Percentiles rank a stretch among this genome's conserved stretches.
These are phyloP conservation scores for Cataglyphis cursor DNA, from an alignment of 2,888 invertebrate genomes.

Conservation along the genomic window DNA sequence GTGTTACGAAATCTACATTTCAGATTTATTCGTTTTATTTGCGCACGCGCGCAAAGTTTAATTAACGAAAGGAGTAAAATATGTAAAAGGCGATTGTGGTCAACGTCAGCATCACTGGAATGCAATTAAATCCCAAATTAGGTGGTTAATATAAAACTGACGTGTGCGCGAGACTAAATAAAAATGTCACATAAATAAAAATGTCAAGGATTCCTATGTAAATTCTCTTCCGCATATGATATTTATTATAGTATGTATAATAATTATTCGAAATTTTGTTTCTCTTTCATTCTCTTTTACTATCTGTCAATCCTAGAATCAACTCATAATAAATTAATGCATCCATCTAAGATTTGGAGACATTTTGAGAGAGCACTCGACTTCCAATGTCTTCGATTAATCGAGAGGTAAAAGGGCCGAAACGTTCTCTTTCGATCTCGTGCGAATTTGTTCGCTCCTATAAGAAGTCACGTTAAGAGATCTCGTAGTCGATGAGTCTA, in stretches of 20 bases:
- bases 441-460: slow-evolving; percentile 23
- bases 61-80: slow-evolving; percentile 50
- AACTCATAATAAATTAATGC: not conserved
- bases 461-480: slow-evolving; percentile 21
- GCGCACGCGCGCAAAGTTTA: slow-evolving; percentile 27
- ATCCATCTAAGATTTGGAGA: not conserved
- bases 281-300: not conserved
- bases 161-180: not conserved
- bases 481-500: slow-evolving; percentile 26
- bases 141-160: slow-evolving; percentile 25
- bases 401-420: slow-evolving; percentile 28
- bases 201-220: not conserved
- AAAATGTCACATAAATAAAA: slow-evolving; percentile 4
- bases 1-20: slow-evolving; percentile 46
- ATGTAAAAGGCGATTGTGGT: slow-evolving; percentile 50
- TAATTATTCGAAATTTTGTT: not conserved
- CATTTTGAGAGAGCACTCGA: slow-evolving; percentile 8
- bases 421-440: not conserved
- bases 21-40: slow-evolving; percentile 50
- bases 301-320: not conserved
- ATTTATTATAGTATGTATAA: not conserved
- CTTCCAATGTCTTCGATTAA: slow-evolving; percentile 29
- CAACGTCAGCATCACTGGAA: slow-evolving; percentile 37
- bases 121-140: slow-evolving; percentile 51
- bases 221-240: not conserved